phyloP scores from a whole-genome alignment of 2,888 invertebrate genomes.

The Tolmerus cingulatus region DNA sequence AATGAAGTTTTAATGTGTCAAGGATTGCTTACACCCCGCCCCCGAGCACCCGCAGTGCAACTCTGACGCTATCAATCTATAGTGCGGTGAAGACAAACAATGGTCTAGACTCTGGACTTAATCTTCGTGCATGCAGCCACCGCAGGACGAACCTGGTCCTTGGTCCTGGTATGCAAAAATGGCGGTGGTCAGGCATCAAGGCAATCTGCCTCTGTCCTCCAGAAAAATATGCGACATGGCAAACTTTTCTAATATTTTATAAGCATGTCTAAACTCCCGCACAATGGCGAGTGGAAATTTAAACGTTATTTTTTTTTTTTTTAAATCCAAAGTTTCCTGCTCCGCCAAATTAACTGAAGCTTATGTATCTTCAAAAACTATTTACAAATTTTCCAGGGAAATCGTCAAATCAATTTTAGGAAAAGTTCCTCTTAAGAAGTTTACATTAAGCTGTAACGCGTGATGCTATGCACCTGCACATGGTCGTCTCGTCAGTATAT shows the following conservation, averaged over 20 bases:
- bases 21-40: background rate
- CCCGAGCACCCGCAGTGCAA: background rate
- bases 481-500: background rate
- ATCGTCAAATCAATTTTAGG: background rate
- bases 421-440: background rate
- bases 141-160: background rate
- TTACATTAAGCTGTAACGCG: background rate
- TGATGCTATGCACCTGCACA: background rate
- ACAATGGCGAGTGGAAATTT: background rate
- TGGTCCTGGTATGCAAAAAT: background rate
- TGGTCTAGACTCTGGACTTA: background rate
- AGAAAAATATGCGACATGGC: background rate
- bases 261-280: background rate
- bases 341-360: background rate
- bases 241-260: background rate
- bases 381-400: background rate
- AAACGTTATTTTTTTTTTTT: too few relatives aligned
- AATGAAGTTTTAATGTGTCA: constrained; percentile 27
- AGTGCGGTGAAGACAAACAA: background rate
- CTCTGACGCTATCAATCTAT: background rate
- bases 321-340: background rate
- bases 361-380: background rate
- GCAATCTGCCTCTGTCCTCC: background rate
- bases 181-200: background rate
- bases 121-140: background rate